phyloP scores from a whole-genome alignment of 2,113 vertebrate species.

The Hemiscyllium ocellatum region DNA sequence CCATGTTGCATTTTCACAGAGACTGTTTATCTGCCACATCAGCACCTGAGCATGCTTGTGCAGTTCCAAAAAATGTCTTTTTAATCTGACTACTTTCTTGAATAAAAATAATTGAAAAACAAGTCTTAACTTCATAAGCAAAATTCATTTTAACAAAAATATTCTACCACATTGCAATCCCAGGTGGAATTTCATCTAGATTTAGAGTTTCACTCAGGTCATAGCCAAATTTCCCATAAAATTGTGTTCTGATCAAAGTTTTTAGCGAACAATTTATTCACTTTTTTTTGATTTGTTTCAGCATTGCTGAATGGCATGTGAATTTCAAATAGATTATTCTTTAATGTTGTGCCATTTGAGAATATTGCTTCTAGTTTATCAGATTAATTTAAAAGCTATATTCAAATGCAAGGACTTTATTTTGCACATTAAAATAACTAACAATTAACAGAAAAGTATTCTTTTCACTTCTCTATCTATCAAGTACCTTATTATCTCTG shows the following conservation, averaged over 20 bases:
- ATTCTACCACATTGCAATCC: no score
- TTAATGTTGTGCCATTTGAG: neutral
- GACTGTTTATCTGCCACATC: no score
- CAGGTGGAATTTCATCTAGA: no score
- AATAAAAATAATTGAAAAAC: no score
- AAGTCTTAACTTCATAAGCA: no score
- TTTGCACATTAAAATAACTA: neutral
- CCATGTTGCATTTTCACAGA: no score
- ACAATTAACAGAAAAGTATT: neutral
- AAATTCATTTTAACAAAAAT: no score
- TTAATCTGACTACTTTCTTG: no score
- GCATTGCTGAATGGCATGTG: neutral
- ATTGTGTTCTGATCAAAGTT: neutral
- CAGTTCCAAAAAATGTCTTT: no score
- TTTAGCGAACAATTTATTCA: neutral
- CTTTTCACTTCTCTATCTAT: neutral
- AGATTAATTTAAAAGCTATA: neutral
- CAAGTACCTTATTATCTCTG: neutral
- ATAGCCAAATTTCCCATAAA: no score
- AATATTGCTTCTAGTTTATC: neutral
- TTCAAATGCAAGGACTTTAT: neutral
- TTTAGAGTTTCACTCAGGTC: no score
- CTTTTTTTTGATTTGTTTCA: neutral
- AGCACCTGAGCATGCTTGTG: no score
- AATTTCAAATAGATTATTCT: neutral